phyloP scores from a whole-genome alignment of 2,888 invertebrate genomes.

The Drosophila melanocephala region DNA sequence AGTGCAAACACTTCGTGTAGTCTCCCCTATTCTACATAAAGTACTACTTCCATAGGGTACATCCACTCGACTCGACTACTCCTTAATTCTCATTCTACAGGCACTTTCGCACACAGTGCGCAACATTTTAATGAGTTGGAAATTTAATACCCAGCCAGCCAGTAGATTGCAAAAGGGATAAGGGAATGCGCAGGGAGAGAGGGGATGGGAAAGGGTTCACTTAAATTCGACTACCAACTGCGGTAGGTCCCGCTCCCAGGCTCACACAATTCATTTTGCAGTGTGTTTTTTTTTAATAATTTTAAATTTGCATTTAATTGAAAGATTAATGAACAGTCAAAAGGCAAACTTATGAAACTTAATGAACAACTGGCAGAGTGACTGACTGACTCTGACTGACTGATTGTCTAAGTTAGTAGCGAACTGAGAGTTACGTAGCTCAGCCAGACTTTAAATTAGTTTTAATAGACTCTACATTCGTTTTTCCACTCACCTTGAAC shows the following conservation, averaged over 20 bases:
- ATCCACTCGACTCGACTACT: slow-evolving; percentile 13
- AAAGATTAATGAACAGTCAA: slow-evolving; percentile 61
- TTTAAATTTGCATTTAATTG: slow-evolving; percentile 67
- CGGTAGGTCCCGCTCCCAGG: slow-evolving; percentile 66
- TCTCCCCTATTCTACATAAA: slow-evolving; percentile 16
- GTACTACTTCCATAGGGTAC: slow-evolving; percentile 19
- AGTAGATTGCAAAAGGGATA: slow-evolving; percentile 50
- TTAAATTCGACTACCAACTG: slow-evolving; percentile 44
- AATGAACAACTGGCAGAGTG: slow-evolving; percentile 1
- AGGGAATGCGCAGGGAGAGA: not conserved
- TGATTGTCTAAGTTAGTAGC: slow-evolving; percentile 10
- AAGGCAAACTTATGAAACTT: slow-evolving; percentile 2
- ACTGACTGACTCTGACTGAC: slow-evolving; percentile 22
- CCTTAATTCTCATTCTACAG: slow-evolving; percentile 24
- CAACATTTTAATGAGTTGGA: slow-evolving; percentile 82
- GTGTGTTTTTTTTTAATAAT: slow-evolving; percentile 47
- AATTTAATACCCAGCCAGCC: slow-evolving; percentile 71
- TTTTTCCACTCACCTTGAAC: slow-evolving; percentile 69
- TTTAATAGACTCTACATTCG: slow-evolving; percentile 32
- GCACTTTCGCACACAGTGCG: slow-evolving; percentile 61
- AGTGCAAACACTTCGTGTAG: slow-evolving; percentile 60
- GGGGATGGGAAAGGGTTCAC: not conserved
- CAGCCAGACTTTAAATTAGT: slow-evolving; percentile 45
- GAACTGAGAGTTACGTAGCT: slow-evolving; percentile 19
- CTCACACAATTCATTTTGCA: slow-evolving; percentile 72